phyloP scores from a whole-genome alignment of 2,113 vertebrate species.

The Emydocephalus ijimae region DNA sequence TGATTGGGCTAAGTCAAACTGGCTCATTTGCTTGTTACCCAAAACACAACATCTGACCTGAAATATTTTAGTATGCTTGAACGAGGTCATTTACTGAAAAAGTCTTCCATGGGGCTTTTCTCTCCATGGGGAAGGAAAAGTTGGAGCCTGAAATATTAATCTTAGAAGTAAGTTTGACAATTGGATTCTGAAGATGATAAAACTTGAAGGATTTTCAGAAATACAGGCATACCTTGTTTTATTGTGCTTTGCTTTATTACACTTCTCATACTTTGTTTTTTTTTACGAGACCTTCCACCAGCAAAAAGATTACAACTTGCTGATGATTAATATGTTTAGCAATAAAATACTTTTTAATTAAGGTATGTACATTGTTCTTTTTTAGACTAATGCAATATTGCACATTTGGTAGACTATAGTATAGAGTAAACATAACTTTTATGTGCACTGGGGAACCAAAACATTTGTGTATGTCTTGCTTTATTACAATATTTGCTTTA shows the following conservation, averaged over 20 bases:
- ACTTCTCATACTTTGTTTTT: background rate
- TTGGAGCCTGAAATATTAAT: background rate
- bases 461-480: background rate
- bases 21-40: background rate
- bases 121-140: background rate
- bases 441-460: background rate
- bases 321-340: background rate
- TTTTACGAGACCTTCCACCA: background rate
- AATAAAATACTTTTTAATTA: background rate
- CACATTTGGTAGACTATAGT: background rate
- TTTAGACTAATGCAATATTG: background rate
- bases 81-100: background rate
- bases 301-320: background rate
- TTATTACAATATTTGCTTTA: background rate
- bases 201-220: constrained; percentile 2
- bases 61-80: background rate
- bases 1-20: background rate
- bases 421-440: background rate
- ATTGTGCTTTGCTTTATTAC: background rate
- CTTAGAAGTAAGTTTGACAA: background rate
- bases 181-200: background rate
- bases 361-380: background rate
- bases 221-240: background rate
- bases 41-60: background rate
- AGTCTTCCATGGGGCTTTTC: background rate